These are phyloP conservation scores for Myotis davidii DNA, from an alignment of 2,113 vertebrate species.

Conservation along the genomic window DNA sequence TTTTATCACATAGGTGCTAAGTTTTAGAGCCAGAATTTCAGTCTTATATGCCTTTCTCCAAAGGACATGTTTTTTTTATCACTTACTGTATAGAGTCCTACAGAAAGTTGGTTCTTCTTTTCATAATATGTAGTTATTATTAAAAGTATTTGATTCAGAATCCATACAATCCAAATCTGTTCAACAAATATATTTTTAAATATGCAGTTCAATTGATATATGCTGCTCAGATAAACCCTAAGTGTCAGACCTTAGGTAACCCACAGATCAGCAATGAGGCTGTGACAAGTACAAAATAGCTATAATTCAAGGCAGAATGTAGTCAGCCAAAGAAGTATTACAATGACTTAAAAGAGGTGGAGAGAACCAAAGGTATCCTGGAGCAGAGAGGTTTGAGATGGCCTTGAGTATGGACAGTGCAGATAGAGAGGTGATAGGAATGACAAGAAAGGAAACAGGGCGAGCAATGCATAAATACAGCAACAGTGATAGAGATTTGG, in stretches of 20 bases:
- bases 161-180: background rate
- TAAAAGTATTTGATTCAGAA: background rate
- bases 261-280: background rate
- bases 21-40: background rate
- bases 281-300: background rate
- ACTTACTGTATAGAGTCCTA: background rate
- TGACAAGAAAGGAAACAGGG: background rate
- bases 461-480: background rate
- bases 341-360: background rate
- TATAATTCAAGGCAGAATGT: background rate
- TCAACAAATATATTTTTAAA: background rate
- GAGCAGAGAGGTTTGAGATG: background rate
- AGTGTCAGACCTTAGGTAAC: background rate
- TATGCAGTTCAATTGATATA: background rate
- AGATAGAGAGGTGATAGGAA: background rate
- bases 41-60: background rate
- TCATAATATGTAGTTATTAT: background rate
- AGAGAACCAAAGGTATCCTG: background rate
- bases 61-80: background rate
- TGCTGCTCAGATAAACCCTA: background rate
- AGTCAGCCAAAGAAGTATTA: background rate
- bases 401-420: background rate
- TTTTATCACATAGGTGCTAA: background rate
- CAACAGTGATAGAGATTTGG: background rate
- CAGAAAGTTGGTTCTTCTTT: background rate